phyloP scores from a whole-genome alignment of 2,888 invertebrate genomes.

The Phymatocera aterrima region DNA sequence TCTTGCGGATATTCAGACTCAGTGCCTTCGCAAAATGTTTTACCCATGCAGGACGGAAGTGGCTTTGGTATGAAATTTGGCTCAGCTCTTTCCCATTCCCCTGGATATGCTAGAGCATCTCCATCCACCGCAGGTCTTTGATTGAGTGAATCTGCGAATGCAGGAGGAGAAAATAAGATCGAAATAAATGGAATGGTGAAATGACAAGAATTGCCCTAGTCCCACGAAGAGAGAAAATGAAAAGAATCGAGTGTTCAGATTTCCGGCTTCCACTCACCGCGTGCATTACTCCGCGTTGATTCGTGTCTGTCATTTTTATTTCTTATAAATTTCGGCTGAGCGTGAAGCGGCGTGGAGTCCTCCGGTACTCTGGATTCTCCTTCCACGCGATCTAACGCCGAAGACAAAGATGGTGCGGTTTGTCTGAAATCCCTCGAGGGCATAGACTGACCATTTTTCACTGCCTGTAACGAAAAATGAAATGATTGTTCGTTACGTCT shows the following conservation, averaged over 20 bases:
- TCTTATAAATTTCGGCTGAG: background rate
- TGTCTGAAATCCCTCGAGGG: background rate
- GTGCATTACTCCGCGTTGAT: background rate
- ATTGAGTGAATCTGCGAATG: background rate
- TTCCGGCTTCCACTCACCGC: too few species aligned
- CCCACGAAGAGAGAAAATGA: too few species aligned
- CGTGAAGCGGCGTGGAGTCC: too few species aligned
- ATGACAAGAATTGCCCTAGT: background rate
- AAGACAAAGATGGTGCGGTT: background rate
- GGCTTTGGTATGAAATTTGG: background rate
- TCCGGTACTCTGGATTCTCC: background rate
- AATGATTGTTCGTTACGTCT: background rate
- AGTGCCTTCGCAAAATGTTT: constrained; percentile 24
- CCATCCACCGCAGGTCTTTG: background rate
- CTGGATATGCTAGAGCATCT: constrained; percentile 5
- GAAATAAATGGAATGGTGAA: background rate
- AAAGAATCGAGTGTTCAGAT: too few species aligned
- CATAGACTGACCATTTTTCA: background rate
- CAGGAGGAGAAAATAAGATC: background rate
- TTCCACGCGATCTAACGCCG: background rate
- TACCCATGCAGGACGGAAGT: background rate
- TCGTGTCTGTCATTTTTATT: background rate
- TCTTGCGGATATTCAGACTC: constrained; percentile 15
- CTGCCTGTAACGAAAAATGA: background rate
- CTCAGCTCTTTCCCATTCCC: background rate